Percentiles rank a stretch among this genome's conserved stretches.
Evolutionary conservation across 2,113 vertebrate species (phyloP).

Genomic region (Hoplias malabaricus): DNA sequence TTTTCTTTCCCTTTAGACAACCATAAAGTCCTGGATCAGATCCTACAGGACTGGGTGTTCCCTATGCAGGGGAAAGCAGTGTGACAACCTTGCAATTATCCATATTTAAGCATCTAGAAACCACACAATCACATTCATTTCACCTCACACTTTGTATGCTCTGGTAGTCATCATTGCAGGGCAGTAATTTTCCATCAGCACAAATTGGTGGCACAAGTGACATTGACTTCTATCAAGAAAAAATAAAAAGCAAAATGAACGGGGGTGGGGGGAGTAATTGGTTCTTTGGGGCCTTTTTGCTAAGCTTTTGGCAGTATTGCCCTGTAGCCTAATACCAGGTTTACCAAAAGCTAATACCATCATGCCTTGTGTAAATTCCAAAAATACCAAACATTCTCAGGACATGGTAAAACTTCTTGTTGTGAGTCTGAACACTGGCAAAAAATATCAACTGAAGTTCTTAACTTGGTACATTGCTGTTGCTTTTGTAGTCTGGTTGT

Average conservation of each 20-base stretch:
- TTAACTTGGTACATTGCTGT: conserved; percentile 15
- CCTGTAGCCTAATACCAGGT: neutral
- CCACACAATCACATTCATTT: conserved; percentile 26
- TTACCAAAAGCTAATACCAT: conserved; percentile 4
- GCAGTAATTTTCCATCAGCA: neutral
- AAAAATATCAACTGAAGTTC: neutral
- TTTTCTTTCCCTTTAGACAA: neutral
- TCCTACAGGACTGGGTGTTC: conserved; percentile 34
- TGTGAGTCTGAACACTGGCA: neutral
- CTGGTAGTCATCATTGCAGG: neutral
- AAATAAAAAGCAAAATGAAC: too few relatives aligned
- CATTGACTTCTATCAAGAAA: neutral
- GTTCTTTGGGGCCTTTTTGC: neutral
- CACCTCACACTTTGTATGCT: conserved; percentile 17
- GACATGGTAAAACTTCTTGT: conserved; percentile 3
- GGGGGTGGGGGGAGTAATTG: too few relatives aligned
- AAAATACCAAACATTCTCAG: neutral
- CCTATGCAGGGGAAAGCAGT: conserved; percentile 35
- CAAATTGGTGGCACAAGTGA: neutral
- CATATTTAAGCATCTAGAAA: conserved; percentile 42
- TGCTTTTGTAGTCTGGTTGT: conserved; percentile 22
- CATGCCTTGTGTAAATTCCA: neutral
- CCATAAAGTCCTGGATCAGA: conserved; percentile 28
- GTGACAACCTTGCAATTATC: conserved; percentile 39
- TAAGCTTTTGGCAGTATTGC: neutral